Base-by-base conservation (phyloP, 2,797 vertebrate genomes). In the Bufotes viridis region DNA sequence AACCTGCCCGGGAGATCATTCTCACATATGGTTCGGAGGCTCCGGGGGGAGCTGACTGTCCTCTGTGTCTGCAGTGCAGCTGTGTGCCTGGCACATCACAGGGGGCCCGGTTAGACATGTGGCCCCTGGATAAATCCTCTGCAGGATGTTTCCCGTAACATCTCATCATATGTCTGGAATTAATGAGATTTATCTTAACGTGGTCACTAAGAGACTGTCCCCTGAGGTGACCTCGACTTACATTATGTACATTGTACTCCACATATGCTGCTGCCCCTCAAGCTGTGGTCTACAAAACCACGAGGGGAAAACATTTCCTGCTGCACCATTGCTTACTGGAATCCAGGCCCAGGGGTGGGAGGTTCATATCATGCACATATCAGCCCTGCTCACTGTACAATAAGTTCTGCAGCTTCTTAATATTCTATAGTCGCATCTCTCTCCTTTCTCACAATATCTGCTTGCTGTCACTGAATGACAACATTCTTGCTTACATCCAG, bases 161-260 rank as follows among this genome's bases (percentile, higher is more conserved):
- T 70, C 65, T 82, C 82, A 84, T 84, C 65, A 29, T 70, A 70
- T 70, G 26, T 72, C 72, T 60, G 51, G 22, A 70, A 70, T 82
- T 60, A 74, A 29, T 7, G 10, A 42, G 51, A 72, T 83, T 72
- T 34, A 69, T 15, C 17, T 55, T 82, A 82, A 53, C 55, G 63
- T 2, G 63, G 81, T 67, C 22, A 26, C 81, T 81, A 34, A 42
- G 17, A n/a, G 13, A 20, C 17, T 20, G 24, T 5, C 24, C 67
- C 24, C 22, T 12, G 42, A 0, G 51, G 63, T 18, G 29, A 5
- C n/a, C 24, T 51, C 63, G 34, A 58, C 63, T 49, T 81, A 81
- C 53, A 58, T n/a, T 61, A 61, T 34, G 18, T 81, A n/a, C 26
- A 60, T 15, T 34, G 15, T 6, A 17, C 17, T 24, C 29, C 14